Percentiles rank a stretch among this genome's conserved stretches.
Conservation (phyloP, 2,888 invertebrate species). For the Drosophila falleni region DNA sequence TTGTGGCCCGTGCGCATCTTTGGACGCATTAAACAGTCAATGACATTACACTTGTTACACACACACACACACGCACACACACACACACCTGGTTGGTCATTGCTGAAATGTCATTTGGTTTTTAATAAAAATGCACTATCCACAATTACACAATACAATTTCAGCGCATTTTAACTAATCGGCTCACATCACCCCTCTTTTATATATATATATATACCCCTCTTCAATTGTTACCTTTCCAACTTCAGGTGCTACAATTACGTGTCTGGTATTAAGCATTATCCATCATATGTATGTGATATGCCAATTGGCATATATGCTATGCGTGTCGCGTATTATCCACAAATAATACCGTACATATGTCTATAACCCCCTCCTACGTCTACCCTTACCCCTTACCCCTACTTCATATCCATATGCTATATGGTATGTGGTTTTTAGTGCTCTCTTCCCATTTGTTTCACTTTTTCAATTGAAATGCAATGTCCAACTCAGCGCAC, state of each 20-base stretch:
- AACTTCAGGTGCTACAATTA: conserved; percentile 47
- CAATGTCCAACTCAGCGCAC: conserved; percentile 50
- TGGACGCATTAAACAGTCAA: conserved; percentile 75
- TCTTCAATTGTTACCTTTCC: background rate
- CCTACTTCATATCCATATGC: background rate
- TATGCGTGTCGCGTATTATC: conserved; percentile 47
- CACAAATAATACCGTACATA: conserved; percentile 20
- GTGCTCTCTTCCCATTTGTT: conserved; percentile 43
- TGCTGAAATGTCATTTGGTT: conserved; percentile 18
- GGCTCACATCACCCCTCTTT: background rate
- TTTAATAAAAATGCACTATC: conserved; percentile 50
- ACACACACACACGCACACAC: conserved; percentile 1
- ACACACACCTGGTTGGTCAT: conserved; percentile 6
- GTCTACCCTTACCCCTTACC: background rate
- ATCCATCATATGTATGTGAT: conserved; percentile 30
- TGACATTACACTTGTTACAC: conserved; percentile 63
- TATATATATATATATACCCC: too few species aligned
- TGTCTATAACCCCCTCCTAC: conserved; percentile 2
- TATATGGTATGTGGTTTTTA: background rate
- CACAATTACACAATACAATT: conserved; percentile 57
- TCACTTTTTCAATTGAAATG: conserved; percentile 72
- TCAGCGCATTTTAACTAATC: conserved; percentile 17
- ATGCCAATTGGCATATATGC: conserved; percentile 12
- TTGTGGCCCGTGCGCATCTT: conserved; percentile 49
- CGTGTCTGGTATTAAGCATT: conserved; percentile 36